These are phyloP conservation scores for Emys orbicularis DNA, from an alignment of 2,797 vertebrate genomes.

Conservation along the genomic window DNA sequence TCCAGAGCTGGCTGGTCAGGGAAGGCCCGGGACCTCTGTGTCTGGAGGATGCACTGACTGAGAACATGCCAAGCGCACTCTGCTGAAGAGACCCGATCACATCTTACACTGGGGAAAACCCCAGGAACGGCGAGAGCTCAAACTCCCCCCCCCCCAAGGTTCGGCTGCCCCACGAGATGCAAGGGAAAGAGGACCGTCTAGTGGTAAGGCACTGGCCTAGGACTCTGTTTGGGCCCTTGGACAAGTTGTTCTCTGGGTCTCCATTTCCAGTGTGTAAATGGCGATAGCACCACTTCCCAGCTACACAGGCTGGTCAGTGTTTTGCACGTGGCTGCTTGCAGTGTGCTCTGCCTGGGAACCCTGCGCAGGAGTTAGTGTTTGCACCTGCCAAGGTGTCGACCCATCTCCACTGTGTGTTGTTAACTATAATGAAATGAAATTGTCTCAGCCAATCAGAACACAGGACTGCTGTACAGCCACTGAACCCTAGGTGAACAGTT, in stretches of 20 bases:
- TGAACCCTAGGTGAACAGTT: accelerated
- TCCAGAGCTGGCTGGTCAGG: neutral
- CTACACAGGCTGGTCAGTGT: neutral
- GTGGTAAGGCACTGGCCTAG: accelerated
- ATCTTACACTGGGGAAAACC: neutral
- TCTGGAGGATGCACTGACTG: neutral
- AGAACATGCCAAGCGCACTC: accelerated
- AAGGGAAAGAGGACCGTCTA: neutral
- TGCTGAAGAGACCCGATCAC: neutral
- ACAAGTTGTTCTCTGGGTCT: accelerated
- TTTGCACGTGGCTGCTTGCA: constrained; percentile 41
- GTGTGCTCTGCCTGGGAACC: constrained; percentile 26
- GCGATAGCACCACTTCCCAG: neutral
- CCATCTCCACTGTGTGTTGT: constrained; percentile 45
- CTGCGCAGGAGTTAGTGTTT: constrained; percentile 16
- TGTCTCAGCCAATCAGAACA: neutral
- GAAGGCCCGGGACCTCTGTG: neutral
- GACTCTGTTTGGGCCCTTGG: neutral
- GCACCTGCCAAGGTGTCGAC: constrained; percentile 41
- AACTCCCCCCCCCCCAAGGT: neutral
- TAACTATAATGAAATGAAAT: neutral
- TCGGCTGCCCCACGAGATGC: neutral
- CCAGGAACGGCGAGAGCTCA: neutral
- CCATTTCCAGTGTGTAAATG: neutral
- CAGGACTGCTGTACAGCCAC: neutral